These are phyloP conservation scores for Taurulus bubalis DNA, from an alignment of 2,113 vertebrate species.

Conservation along the genomic window DNA sequence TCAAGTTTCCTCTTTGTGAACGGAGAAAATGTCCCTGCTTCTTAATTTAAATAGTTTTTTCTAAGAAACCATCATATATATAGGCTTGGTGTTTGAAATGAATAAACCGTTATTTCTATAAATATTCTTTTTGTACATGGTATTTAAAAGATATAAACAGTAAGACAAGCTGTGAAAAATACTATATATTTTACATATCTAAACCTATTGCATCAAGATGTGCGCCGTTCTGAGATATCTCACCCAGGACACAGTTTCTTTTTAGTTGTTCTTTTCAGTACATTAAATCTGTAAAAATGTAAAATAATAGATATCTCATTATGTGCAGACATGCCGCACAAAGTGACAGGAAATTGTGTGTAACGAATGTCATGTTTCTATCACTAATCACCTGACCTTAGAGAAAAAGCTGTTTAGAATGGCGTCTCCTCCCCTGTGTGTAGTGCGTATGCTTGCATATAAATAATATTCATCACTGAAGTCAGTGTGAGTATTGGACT, in stretches of 20 bases:
- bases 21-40: background rate
- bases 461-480: background rate
- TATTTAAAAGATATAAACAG: background rate
- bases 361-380: constrained; percentile 9
- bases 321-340: constrained; percentile 5
- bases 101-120: background rate
- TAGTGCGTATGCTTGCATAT: background rate
- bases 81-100: background rate
- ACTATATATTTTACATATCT: background rate
- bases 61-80: background rate
- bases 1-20: background rate
- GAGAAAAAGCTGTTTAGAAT: background rate
- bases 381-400: background rate
- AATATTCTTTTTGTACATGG: background rate
- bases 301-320: background rate
- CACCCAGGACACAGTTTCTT: background rate
- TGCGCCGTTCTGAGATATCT: background rate
- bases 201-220: background rate
- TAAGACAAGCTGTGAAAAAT: background rate
- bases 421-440: background rate
- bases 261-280: background rate
- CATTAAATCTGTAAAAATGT: background rate
- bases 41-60: background rate
- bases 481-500: background rate
- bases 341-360: background rate